These are phyloP conservation scores for Chaenocephalus aceratus DNA, from an alignment of 2,113 vertebrate genomes.

Conservation along the genomic window DNA sequence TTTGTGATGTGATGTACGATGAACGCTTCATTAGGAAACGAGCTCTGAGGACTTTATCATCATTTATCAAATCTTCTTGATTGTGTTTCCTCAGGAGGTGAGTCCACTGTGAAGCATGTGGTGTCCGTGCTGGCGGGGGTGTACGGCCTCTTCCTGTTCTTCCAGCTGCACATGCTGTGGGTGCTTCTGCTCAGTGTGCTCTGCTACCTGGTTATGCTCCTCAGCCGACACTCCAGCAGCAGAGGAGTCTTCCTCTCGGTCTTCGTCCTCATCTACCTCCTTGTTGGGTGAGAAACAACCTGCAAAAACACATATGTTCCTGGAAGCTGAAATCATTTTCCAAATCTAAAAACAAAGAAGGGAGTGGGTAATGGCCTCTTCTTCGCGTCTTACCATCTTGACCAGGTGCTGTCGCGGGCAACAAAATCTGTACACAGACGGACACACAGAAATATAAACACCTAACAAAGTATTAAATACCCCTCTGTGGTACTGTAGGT, in stretches of 20 bases:
- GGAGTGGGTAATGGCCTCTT: too few species aligned
- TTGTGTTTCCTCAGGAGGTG: conserved; percentile 72
- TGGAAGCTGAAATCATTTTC: too few species aligned
- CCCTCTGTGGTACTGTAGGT: too few species aligned
- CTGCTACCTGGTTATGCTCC: conserved; percentile 90
- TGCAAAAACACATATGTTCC: too few species aligned
- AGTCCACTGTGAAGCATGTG: conserved; percentile 86
- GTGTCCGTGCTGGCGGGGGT: conserved; percentile 85
- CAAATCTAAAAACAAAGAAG: too few species aligned
- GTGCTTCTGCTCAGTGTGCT: conserved; percentile 88
- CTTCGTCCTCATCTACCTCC: conserved; percentile 90
- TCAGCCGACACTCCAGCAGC: conserved; percentile 84
- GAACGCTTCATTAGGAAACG: not conserved
- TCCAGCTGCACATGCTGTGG: conserved; percentile 90
- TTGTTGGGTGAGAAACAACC: conserved; percentile 85
- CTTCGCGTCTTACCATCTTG: too few species aligned
- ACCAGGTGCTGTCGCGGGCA: too few species aligned
- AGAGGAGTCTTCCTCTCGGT: conserved; percentile 88
- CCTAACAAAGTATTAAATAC: too few species aligned
- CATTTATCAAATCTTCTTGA: not conserved
- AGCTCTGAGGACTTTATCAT: not conserved
- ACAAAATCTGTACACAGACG: too few species aligned
- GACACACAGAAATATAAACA: too few species aligned
- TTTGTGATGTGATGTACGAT: not conserved
- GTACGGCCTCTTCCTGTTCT: conserved; percentile 90